Percentiles rank a stretch among this genome's conserved stretches.
Evolutionary conservation across 1,140 invertebrate genomes (phyloP).

Genomic region (Orius laevigatus): DNA sequence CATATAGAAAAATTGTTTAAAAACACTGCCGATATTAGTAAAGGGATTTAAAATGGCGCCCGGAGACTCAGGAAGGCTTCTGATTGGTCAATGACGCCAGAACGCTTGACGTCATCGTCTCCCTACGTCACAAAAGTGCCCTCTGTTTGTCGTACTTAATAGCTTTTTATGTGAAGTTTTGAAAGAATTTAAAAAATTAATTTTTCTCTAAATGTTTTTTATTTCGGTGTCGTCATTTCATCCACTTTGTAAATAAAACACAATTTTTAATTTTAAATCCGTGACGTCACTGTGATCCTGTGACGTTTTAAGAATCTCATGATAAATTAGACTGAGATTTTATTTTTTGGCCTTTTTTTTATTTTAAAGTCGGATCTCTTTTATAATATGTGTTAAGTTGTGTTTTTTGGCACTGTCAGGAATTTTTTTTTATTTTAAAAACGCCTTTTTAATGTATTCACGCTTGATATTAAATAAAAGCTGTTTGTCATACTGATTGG

Average conservation of each 20-base stretch:
- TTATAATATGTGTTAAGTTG: background rate
- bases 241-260: background rate
- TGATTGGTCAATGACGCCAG: too few species aligned
- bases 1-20: too few species aligned
- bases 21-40: too few species aligned
- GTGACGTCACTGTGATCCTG: background rate
- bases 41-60: too few species aligned
- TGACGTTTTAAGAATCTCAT: background rate
- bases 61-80: too few species aligned
- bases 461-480: background rate
- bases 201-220: too few species aligned
- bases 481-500: constrained; percentile 6
- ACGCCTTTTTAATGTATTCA: background rate
- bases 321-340: background rate
- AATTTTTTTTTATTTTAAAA: constrained; percentile 6
- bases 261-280: background rate
- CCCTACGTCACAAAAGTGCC: too few species aligned
- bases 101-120: too few species aligned
- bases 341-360: constrained; percentile 2
- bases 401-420: constrained; percentile 3
- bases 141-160: too few species aligned
- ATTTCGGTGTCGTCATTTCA: background rate
- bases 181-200: too few species aligned
- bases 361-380: background rate
- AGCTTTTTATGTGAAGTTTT: too few species aligned